Base-by-base conservation (phyloP, 1,140 invertebrate species). In the Copidosoma floridanum region DNA sequence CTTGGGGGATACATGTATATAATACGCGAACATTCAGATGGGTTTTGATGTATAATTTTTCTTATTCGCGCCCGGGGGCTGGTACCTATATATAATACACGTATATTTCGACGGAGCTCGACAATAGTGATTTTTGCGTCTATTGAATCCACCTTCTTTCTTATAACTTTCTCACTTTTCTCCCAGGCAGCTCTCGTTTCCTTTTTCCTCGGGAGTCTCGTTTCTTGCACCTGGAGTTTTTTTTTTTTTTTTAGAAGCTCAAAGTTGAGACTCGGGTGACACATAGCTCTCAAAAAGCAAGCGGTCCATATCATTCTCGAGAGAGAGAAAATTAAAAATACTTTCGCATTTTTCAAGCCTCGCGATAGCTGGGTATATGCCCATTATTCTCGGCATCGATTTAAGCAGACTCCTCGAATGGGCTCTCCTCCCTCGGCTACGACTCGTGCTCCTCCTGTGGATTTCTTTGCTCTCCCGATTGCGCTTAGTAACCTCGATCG, bases 31-130 rank as follows among this genome's bases (percentile, higher is more conserved):
- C n/a, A n/a, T n/a, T n/a, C n/a, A n/a, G n/a, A n/a, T 5, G 5
- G 51, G 37, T 54, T 21, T 40, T 18, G 41, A 5, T 40, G 18
- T 50, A 56, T 56, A 61, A 55, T 61, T 61, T 61, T 56, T 61
- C 52, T 29, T n/a, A n/a, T n/a, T 61, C 18, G 50, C 57, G 21
- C 57, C 50, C 37, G 1, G 0, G 14, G 40, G 18, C 18, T n/a
- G n/a, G n/a, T n/a, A n/a, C n/a, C n/a, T n/a, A n/a, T n/a, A n/a
- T n/a, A n/a, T n/a, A n/a, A n/a, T n/a, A n/a, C n/a, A n/a, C n/a
- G n/a, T n/a, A n/a, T n/a, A n/a, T n/a, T n/a, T n/a, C n/a, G n/a
- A n/a, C n/a, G n/a, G n/a, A n/a, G n/a, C n/a, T 26, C 32, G 53
- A 44, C 53, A 23, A 56, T 37, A 51, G 38, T 59, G 38, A 59